phyloP scores from a whole-genome alignment of 2,113 vertebrate species.

The Macquaria ambigua region DNA sequence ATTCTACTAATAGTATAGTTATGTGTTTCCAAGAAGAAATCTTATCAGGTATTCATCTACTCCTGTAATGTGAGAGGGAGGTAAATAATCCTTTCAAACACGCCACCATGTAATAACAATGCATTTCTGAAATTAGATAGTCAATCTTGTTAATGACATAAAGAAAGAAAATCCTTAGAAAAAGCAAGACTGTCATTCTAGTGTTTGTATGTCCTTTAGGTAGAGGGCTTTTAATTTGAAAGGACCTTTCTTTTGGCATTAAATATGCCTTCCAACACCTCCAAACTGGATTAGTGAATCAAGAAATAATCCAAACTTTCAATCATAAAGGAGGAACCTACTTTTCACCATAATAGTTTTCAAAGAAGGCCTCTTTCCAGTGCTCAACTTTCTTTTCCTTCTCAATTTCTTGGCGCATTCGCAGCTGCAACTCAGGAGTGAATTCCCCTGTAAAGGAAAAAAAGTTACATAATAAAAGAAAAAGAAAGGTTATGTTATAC shows the following conservation, averaged over 20 bases:
- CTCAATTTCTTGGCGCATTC: constrained; percentile 96
- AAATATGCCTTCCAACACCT: too few species aligned
- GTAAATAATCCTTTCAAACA: neutral
- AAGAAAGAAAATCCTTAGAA: neutral
- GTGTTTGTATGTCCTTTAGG: neutral
- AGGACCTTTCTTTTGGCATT: neutral
- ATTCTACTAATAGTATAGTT: neutral
- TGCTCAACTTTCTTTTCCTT: constrained; percentile 97
- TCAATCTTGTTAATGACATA: neutral
- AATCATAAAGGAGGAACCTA: constrained; percentile 76
- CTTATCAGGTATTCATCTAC: neutral
- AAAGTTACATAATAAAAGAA: neutral
- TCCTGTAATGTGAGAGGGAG: neutral
- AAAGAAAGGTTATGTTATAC: neutral
- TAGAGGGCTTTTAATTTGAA: constrained; percentile 2
- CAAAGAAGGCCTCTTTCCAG: constrained; percentile 97
- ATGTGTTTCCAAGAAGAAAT: neutral
- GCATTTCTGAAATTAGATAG: neutral
- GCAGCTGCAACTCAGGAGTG: constrained; percentile 95
- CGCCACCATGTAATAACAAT: neutral
- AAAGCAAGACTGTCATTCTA: neutral
- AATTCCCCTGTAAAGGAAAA: constrained; percentile 89
- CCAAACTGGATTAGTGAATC: neutral
- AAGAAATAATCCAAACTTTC: neutral
- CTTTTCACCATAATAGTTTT: constrained; percentile 97